Evolutionary conservation across 1,140 invertebrate genomes (phyloP), one percentile per base, ranked within the genome.

Genomic region (Hyphantria cunea): DNA sequence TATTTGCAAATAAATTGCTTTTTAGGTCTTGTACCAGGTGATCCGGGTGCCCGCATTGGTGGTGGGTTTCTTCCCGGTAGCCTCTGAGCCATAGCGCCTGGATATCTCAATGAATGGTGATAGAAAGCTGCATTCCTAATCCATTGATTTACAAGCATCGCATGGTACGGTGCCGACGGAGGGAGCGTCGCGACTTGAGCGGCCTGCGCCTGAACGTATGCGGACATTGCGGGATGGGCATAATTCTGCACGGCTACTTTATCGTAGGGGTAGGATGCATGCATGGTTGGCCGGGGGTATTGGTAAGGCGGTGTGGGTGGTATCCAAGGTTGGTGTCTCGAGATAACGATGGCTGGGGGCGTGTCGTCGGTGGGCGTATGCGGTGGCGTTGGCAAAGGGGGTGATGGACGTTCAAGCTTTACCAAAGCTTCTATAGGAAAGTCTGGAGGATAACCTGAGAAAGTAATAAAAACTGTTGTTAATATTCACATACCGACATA

Each of bases 1-100:
- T 96, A 99, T 84, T 97, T 97, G 92, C 98, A 99, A 76, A 99
- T 98, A 83, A 98, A 99, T 82, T 99, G 96, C 78, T 98, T 98
- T 91, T 98, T 98, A 0, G 95, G 95, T 48, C 95, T 91, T 2
- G 94, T 92, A 32, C 94, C 94, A 0, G 92, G 91, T 0, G 91
- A 81, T 12, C 92, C 92, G 61, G 72, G 92, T 0, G 93, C 80
- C 59, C 94, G 92, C 50, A 93, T 82, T 3, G 93, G 92, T 0
- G 91, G 82, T 0, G 93, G 90, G 15, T 93, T 90, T 44, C 84
- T 83, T 54, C 91, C 78, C 68, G 88, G 73, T 61, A 90, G 70
- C 64, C 89, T 89, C 42, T 91, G 90, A 0, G 84, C 76, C 82
- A 91, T 90, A 5, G 82, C 78, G 45, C 82, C 78, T 0, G 89